These are phyloP conservation scores for Aspiorhynchus laticeps DNA, from an alignment of 2,113 vertebrate species.

Conservation along the genomic window DNA sequence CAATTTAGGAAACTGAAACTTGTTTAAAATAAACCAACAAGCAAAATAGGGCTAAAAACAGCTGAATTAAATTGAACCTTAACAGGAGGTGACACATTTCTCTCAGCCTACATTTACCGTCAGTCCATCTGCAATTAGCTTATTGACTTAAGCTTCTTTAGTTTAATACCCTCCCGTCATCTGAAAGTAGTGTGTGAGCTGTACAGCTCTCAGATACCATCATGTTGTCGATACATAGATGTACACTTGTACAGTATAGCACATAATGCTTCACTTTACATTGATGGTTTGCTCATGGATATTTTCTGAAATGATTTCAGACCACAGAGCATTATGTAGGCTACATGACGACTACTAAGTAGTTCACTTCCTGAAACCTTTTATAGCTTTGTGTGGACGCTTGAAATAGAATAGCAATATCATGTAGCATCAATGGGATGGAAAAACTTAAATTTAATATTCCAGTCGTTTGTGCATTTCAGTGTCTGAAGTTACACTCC, in stretches of 20 bases:
- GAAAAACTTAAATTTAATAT: neutral
- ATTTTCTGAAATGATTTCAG: neutral
- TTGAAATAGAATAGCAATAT: neutral
- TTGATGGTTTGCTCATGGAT: neutral
- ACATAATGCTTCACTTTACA: neutral
- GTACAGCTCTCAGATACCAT: neutral
- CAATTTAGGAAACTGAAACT: neutral
- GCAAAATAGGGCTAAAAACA: neutral
- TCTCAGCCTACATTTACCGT: neutral
- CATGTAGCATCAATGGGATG: neutral
- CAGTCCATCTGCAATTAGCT: neutral
- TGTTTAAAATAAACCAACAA: neutral
- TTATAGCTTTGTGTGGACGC: neutral
- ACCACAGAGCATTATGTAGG: neutral
- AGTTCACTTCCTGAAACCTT: neutral
- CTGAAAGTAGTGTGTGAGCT: neutral
- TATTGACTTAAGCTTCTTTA: neutral
- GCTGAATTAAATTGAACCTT: neutral
- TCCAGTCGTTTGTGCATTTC: neutral
- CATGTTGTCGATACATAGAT: neutral
- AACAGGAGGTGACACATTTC: neutral
- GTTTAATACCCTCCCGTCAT: neutral
- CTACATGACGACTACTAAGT: neutral
- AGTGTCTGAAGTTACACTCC: neutral
- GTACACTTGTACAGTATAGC: neutral